Conservation (phyloP, 2,888 invertebrate species). For the Adelphocoris suturalis region DNA sequence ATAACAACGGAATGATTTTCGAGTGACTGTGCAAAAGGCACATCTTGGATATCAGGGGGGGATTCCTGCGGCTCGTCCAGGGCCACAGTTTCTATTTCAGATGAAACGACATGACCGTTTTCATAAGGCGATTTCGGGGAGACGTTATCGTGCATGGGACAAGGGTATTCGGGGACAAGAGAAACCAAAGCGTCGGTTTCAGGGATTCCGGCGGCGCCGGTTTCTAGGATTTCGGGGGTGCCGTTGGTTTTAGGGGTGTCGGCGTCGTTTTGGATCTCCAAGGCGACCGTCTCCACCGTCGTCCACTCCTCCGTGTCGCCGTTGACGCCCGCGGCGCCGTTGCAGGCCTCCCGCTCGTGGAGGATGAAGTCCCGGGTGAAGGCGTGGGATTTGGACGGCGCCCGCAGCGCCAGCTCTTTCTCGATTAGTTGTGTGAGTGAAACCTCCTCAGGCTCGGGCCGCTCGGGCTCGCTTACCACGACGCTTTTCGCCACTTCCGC, state of each 20-base stretch:
- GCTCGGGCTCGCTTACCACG: slow-evolving; percentile 72
- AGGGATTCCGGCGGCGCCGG: slow-evolving; percentile 41
- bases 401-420: slow-evolving; percentile 72
- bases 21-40: not conserved
- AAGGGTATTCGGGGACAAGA: not conserved
- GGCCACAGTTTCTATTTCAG: not conserved
- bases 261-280: slow-evolving; percentile 60
- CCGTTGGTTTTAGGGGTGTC: not conserved
- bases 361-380: slow-evolving; percentile 68
- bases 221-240: slow-evolving; percentile 27
- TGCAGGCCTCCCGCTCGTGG: slow-evolving; percentile 68
- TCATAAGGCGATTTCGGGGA: not conserved
- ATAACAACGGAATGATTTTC: slow-evolving; percentile 17
- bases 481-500: slow-evolving; percentile 76
- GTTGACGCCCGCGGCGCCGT: slow-evolving; percentile 22
- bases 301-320: slow-evolving; percentile 71
- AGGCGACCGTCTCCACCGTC: slow-evolving; percentile 74
- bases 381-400: slow-evolving; percentile 69
- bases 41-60: not conserved
- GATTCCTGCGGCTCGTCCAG: not conserved
- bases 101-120: not conserved
- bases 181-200: slow-evolving; percentile 7
- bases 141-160: not conserved
- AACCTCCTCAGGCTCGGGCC: slow-evolving; percentile 70
- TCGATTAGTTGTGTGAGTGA: slow-evolving; percentile 72